These are phyloP conservation scores for Drosophila subobscura DNA, from an alignment of 1,140 invertebrate genomes.

Conservation along the genomic window DNA sequence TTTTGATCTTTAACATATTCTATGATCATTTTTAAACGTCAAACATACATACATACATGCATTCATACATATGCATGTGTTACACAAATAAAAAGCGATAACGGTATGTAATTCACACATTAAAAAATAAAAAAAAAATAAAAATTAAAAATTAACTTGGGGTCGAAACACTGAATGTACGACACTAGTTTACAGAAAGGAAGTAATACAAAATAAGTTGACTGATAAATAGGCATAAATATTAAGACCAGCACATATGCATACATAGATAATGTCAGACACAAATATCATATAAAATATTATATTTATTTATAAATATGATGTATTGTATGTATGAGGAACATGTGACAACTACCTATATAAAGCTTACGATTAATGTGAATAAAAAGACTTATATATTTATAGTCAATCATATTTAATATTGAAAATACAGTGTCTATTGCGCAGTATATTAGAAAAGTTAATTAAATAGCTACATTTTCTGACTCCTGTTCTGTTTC, in stretches of 20 bases:
- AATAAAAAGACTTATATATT: conserved; percentile 76
- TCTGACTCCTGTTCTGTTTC: conserved; percentile 9
- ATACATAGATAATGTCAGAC: conserved; percentile 20
- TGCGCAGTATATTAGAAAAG: conserved; percentile 35
- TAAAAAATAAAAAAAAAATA: background rate
- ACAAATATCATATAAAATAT: conserved; percentile 15
- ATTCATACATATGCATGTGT: conserved; percentile 4
- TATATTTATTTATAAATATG: conserved; percentile 31
- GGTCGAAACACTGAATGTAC: conserved; percentile 13
- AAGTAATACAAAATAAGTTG: conserved; percentile 47
- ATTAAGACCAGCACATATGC: conserved; percentile 45
- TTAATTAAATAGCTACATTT: conserved; percentile 7
- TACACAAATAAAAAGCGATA: too few species aligned
- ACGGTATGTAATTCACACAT: background rate
- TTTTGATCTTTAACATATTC: conserved; percentile 16
- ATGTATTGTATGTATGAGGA: conserved; percentile 9
- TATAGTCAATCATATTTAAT: conserved; percentile 62
- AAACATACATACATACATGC: conserved; percentile 2
- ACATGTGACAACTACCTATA: conserved; percentile 39
- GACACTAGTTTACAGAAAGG: conserved; percentile 24
- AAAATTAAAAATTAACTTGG: conserved; percentile 14
- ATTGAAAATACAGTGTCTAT: conserved; percentile 32
- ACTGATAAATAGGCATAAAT: conserved; percentile 67
- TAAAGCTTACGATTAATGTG: conserved; percentile 64
- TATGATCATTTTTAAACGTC: conserved; percentile 9